These are phyloP conservation scores for Lophochroa leadbeateri DNA, from an alignment of 2,113 vertebrate genomes.

Conservation along the genomic window DNA sequence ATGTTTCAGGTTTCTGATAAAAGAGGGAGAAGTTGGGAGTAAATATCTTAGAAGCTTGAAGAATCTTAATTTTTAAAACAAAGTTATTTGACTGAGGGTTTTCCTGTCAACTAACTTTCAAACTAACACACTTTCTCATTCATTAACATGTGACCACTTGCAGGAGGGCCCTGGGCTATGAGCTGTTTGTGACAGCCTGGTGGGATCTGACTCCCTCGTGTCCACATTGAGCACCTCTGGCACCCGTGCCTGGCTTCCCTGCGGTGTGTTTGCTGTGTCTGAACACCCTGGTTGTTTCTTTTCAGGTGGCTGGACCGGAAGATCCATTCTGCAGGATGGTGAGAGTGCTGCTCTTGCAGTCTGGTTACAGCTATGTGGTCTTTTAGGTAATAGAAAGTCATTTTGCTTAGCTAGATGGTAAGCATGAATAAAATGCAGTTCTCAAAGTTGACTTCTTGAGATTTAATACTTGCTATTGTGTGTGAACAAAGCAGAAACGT, in stretches of 20 bases:
- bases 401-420: neutral
- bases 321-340: neutral
- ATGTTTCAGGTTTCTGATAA: neutral
- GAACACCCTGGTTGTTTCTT: neutral
- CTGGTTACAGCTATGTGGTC: neutral
- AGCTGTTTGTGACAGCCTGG: neutral
- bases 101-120: neutral
- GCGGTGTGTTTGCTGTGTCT: neutral
- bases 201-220: neutral
- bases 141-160: neutral
- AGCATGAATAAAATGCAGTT: neutral
- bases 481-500: accelerated
- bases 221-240: neutral
- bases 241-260: neutral
- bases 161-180: neutral
- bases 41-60: neutral
- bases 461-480: neutral
- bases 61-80: neutral
- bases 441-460: neutral
- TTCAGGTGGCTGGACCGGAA: neutral
- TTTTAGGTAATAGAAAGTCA: neutral
- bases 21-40: neutral
- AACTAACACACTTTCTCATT: neutral
- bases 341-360: neutral
- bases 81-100: neutral